phyloP scores from a whole-genome alignment of 2,797 vertebrate species.

The Petrocephalus schoutedeni region DNA sequence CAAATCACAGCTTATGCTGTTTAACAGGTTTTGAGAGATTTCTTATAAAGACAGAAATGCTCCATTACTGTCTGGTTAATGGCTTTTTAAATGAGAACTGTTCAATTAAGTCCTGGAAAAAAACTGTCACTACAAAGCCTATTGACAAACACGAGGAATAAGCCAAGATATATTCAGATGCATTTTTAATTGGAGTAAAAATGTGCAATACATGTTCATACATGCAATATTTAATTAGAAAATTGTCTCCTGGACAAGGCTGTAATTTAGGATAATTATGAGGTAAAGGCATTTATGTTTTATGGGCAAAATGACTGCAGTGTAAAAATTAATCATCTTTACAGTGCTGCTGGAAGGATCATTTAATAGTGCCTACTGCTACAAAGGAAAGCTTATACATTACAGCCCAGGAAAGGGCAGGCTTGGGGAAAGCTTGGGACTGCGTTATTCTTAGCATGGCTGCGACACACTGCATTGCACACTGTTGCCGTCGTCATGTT shows the following conservation, averaged over 20 bases:
- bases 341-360: background rate
- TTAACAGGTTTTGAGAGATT: background rate
- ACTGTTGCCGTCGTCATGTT: constrained; percentile 55
- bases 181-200: constrained; percentile 33
- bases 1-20: background rate
- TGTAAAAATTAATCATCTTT: constrained; percentile 39
- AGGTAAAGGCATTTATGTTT: constrained; percentile 22
- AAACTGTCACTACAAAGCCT: constrained; percentile 27
- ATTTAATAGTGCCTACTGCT: background rate
- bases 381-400: background rate
- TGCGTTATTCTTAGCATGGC: background rate
- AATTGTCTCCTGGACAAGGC: constrained; percentile 19
- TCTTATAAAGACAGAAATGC: background rate
- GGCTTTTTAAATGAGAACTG: background rate
- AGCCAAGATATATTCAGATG: constrained; percentile 9
- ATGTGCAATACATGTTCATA: constrained; percentile 57
- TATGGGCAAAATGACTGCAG: constrained; percentile 90
- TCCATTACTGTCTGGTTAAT: background rate
- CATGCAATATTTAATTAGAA: constrained; percentile 31
- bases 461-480: background rate
- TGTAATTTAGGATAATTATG: constrained; percentile 27
- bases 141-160: constrained; percentile 19
- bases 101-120: background rate
- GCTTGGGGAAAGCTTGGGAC: background rate
- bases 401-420: background rate